Conservation (phyloP, 2,113 vertebrate genomes). For the Todiramphus chloris region DNA sequence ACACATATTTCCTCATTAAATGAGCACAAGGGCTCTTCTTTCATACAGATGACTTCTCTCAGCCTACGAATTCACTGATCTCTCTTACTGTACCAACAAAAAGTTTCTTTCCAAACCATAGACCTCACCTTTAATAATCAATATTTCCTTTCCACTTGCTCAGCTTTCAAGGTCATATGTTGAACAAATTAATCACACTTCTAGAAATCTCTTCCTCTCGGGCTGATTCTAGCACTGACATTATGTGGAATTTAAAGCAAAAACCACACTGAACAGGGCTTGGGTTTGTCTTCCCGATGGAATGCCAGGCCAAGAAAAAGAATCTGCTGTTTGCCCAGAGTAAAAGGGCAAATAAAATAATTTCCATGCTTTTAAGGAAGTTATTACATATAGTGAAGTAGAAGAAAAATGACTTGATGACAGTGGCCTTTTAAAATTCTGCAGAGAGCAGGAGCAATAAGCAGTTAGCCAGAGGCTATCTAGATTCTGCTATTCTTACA, state of each 20-base stretch:
- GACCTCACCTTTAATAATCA: constrained; percentile 52
- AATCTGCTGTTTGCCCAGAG: constrained; percentile 47
- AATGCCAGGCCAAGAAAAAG: constrained; percentile 59
- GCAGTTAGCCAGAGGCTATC: constrained; percentile 28
- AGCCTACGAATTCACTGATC: not conserved
- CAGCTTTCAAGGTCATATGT: constrained; percentile 36
- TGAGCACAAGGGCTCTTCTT: constrained; percentile 28
- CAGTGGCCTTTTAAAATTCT: constrained; percentile 37
- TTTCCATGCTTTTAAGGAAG: constrained; percentile 53
- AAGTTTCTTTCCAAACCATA: constrained; percentile 36
- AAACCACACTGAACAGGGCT: constrained; percentile 10
- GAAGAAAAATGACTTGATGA: constrained; percentile 62
- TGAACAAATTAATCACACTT: constrained; percentile 49
- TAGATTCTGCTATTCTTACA: not conserved
- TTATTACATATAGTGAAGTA: constrained; percentile 21
- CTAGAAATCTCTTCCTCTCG: constrained; percentile 11
- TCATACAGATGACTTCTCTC: not conserved
- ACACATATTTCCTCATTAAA: constrained; percentile 16
- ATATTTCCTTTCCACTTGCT: constrained; percentile 49
- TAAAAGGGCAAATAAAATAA: constrained; percentile 54
- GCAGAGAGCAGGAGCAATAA: not conserved
- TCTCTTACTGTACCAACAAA: not conserved
- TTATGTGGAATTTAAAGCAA: constrained; percentile 34
- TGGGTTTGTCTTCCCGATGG: not conserved
- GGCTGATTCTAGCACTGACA: not conserved